phyloP scores from a whole-genome alignment of 1,140 invertebrate species.

The Orchestia grillus region DNA sequence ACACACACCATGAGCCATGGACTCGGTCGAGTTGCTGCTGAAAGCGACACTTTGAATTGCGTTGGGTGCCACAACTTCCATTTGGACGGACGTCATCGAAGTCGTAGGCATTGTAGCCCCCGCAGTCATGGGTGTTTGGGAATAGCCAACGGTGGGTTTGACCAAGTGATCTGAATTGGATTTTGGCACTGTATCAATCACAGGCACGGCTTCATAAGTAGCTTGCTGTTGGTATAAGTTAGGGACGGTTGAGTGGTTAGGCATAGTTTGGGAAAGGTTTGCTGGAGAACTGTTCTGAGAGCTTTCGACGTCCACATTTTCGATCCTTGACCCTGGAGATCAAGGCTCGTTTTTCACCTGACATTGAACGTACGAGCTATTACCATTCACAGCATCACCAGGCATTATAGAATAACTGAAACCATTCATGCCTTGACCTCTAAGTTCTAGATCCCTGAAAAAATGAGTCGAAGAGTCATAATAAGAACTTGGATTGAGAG shows the following conservation, averaged over 20 bases:
- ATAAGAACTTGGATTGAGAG: background rate
- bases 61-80: background rate
- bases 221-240: background rate
- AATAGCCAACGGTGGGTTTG: background rate
- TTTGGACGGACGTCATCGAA: background rate
- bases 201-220: background rate
- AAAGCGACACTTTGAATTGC: background rate
- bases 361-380: background rate
- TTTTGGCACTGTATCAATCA: background rate
- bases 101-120: background rate
- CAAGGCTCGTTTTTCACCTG: conserved; percentile 40
- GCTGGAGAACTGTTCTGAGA: conserved; percentile 18
- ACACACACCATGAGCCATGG: background rate
- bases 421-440: background rate
- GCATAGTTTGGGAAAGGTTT: background rate
- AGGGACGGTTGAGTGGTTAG: background rate
- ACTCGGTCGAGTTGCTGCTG: background rate
- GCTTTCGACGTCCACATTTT: conserved; percentile 16
- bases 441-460: conserved; percentile 31
- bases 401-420: conserved; percentile 14
- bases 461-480: background rate
- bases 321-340: background rate
- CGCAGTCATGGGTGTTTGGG: background rate
- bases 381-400: background rate
- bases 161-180: background rate